These are phyloP conservation scores for Notospermus geniculatus DNA, from an alignment of 1,140 invertebrate species.

Conservation along the genomic window DNA sequence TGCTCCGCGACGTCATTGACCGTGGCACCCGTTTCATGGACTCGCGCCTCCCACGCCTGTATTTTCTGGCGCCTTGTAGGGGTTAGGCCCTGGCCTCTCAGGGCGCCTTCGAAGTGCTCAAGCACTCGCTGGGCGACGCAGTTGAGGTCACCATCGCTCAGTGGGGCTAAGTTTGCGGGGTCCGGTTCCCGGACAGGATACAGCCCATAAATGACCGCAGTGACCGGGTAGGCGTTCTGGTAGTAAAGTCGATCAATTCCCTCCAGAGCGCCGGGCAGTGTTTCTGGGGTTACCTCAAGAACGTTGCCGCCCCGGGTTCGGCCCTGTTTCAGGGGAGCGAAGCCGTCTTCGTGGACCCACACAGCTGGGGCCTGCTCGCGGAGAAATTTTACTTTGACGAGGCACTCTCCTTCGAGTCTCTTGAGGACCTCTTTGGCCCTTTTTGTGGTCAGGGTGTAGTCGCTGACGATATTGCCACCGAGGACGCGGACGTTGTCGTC, in stretches of 20 bases:
- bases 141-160: conserved; percentile 12
- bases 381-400: no score
- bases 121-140: conserved; percentile 10
- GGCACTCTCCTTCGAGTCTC: no score
- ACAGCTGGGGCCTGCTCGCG: no score
- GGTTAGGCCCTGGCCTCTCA: not conserved
- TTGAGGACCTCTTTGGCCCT: no score
- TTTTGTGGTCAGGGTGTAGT: no score
- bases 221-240: not conserved
- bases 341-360: conserved; percentile 14
- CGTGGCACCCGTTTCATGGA: conserved; percentile 6
- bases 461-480: no score
- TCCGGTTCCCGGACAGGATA: conserved; percentile 3
- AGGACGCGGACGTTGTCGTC: no score
- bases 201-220: not conserved
- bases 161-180: conserved; percentile 7
- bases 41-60: not conserved
- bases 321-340: not conserved
- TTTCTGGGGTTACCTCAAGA: no score
- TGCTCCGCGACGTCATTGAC: not conserved
- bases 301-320: not conserved
- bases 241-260: not conserved
- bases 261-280: not conserved
- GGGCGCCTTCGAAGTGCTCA: conserved; percentile 6
- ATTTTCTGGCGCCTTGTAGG: not conserved